Evolutionary conservation across 2,797 vertebrate species (phyloP), one percentile per base, ranked within the genome.

Genomic region (Aratinga solstitialis): DNA sequence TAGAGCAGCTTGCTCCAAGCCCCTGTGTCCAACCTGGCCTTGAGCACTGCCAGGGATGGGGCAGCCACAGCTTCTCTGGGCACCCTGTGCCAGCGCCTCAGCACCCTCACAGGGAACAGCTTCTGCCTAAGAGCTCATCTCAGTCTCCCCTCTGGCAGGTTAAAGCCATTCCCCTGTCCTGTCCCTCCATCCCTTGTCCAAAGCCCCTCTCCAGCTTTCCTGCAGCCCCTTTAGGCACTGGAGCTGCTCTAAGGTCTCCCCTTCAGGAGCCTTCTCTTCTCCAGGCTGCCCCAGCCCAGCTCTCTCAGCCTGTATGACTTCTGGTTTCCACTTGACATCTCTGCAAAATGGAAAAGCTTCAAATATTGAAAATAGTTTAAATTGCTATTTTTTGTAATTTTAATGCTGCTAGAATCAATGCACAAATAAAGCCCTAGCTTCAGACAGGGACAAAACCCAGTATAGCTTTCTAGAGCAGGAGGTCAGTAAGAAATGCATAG

Each of bases 401-500:
- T 56, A 2, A 2, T 13, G 10, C 17, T 62, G 5, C 67, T 67
- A 4, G 13, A n/a, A 83, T 8, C 4, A 38, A 19, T 32, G 26
- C 16, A 13, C 7, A 43, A 61, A 9, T 13, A 2, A 0, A 43
- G 7, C 4, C 56, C 26, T 45, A 29, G 7, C 22, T 63, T 74
- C 27, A 43, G 29, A 40, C 24, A 6, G 11, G 9, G 2, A 18
- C 65, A 47, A 67, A 1, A 0, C 32, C 21, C 11, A 27, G 1
- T 10, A 2, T 42, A 5, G 13, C 79, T 91, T 56, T 67, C 27
- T 56, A 2, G 34, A 84, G 18, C 4, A 20, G 18, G 12, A 54
- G 18, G 7, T 72, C 42, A 54, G 8, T 56, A 38, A 71, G 24
- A 24, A 51, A 22, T 42, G 6, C 4, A 1, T 16, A 7, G 48